Evolutionary conservation across 2,113 vertebrate species (phyloP).

Genomic region (Ramphastos sulfuratus): DNA sequence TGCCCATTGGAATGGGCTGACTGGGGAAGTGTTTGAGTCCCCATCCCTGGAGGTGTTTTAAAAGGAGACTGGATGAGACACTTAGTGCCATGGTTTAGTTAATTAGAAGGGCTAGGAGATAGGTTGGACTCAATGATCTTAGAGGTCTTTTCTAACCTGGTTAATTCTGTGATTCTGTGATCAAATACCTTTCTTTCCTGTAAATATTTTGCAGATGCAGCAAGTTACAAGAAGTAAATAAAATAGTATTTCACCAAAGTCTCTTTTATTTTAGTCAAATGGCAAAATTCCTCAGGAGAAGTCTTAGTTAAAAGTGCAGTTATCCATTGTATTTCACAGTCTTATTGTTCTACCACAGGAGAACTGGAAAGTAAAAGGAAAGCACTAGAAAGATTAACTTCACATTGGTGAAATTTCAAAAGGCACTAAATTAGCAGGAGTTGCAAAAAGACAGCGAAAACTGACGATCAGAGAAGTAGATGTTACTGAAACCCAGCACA

Average conservation of each 20-base stretch:
- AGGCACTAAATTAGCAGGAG: not conserved
- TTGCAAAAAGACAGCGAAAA: not conserved
- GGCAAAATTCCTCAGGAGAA: not conserved
- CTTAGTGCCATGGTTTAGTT: too few species aligned
- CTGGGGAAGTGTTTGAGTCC: too few species aligned
- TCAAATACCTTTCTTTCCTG: not conserved
- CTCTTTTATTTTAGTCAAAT: not conserved
- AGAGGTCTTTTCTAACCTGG: too few species aligned
- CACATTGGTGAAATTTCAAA: conserved; percentile 2
- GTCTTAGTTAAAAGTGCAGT: not conserved
- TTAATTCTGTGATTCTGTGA: too few species aligned
- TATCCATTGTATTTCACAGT: not conserved
- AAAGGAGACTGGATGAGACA: too few species aligned
- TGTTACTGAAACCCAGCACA: not conserved
- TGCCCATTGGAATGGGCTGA: too few species aligned
- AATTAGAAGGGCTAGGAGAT: too few species aligned
- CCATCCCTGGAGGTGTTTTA: too few species aligned
- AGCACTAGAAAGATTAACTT: not conserved
- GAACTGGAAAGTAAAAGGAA: not conserved
- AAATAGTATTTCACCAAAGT: not conserved
- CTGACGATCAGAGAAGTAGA: not conserved
- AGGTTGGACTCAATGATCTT: too few species aligned
- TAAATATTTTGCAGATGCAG: not conserved
- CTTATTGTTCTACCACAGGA: not conserved
- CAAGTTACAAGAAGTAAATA: not conserved